Base-by-base conservation (phyloP, 2,113 vertebrate genomes). In the Trichomycterus rosablanca region DNA sequence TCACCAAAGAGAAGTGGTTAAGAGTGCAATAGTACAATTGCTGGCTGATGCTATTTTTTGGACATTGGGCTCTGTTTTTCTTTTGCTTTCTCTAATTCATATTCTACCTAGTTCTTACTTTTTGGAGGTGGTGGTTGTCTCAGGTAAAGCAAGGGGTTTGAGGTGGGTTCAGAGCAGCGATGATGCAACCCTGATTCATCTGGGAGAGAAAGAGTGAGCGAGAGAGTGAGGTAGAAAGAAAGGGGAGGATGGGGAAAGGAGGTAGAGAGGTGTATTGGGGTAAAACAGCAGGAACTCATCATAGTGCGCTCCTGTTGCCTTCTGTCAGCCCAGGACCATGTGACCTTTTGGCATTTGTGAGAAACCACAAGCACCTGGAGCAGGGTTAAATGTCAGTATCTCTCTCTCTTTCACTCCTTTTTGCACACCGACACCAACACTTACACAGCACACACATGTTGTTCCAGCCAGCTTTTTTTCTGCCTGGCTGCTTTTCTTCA, bases 281-380 rank as follows among this genome's bases (percentile, higher is more conserved):
- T n/a, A 32, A 35, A 43, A 23, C 24, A 62, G 50, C 56, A 44
- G 51, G 63, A 77, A 46, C 58, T 73, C 63, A 59, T 62, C 53
- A 74, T 59, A 68, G 48, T 64, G 28, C 11, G 54, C 62, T 66
- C 62, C 75, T 61, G 77, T 81, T 77, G 63, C 61, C 76, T 87
- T 84, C 50, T 74, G 75, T 86, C 83, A 81, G 75, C 81, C 81
- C 78, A 67, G 77, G 79, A 80, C 88, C 87, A 86, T 79, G 85
- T 92, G 89, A 89, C 76, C 77, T 77, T 39, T 54, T 89, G 87
- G 89, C 87, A 88, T 92, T 89, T 89, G 86, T 89, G 80, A 88
- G 71, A 91, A 93, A 91, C 89, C 91, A 84, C 90, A 90, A 70
- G 85, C 91, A 93, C 91, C 91, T 93, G 91, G 88, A 84, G 73